These are phyloP conservation scores for Antitype chi DNA, from an alignment of 2,888 invertebrate genomes.

Conservation along the genomic window DNA sequence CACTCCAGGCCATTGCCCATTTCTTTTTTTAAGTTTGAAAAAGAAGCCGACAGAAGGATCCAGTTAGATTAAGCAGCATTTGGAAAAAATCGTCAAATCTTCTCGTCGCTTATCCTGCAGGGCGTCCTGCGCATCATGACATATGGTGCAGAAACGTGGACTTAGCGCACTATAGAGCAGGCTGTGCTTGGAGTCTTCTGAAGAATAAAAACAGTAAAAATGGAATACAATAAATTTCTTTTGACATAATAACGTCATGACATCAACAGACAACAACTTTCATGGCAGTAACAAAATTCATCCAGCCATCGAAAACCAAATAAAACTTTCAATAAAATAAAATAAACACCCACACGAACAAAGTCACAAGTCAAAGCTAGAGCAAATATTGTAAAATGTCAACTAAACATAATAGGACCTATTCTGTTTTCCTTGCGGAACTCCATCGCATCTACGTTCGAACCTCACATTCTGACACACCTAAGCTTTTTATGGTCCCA, in stretches of 20 bases:
- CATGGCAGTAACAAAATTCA: neutral
- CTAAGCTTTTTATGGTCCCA: slow-evolving; percentile 67
- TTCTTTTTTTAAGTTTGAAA: too few species aligned
- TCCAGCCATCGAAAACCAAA: neutral
- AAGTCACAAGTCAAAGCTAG: slow-evolving; percentile 1
- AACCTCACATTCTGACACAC: slow-evolving; percentile 66
- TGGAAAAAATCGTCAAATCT: too few species aligned
- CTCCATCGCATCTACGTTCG: slow-evolving; percentile 47
- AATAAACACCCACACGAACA: slow-evolving; percentile 7
- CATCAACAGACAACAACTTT: neutral
- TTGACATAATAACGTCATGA: neutral
- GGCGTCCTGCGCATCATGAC: too few species aligned
- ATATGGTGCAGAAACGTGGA: too few species aligned
- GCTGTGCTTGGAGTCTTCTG: too few species aligned
- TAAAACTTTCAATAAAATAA: slow-evolving; percentile 2
- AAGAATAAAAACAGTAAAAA: too few species aligned
- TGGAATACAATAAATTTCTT: neutral
- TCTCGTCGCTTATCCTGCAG: too few species aligned
- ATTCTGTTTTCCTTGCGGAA: slow-evolving; percentile 64
- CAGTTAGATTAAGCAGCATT: too few species aligned
- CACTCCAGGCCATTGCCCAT: too few species aligned
- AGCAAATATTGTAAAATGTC: slow-evolving; percentile 62
- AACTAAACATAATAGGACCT: slow-evolving; percentile 61
- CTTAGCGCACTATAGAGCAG: too few species aligned
- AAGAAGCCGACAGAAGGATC: too few species aligned